Evolutionary conservation across 2,888 invertebrate species (phyloP).

Genomic region (Tipula lateralis): DNA sequence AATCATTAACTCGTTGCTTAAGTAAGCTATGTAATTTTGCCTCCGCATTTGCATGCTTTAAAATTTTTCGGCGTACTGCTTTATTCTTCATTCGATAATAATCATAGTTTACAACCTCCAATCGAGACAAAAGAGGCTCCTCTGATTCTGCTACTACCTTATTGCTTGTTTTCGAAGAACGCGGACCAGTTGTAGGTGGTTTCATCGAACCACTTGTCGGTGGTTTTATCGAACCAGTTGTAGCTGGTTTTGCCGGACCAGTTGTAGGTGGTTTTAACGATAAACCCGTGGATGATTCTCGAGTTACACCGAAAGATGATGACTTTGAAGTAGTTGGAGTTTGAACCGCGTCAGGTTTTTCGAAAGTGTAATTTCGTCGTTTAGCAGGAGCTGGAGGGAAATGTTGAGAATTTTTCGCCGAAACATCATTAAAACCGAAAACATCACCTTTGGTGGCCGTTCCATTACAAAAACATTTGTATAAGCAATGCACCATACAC

Average conservation of each 20-base stretch:
- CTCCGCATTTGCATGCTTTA: not conserved
- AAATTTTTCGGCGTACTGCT: not conserved
- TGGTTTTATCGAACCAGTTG: not conserved
- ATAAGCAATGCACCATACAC: slow-evolving; percentile 62
- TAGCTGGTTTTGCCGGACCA: not conserved
- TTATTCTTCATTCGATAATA: not conserved
- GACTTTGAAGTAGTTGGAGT: not conserved
- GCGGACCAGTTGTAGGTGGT: not conserved
- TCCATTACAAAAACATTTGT: slow-evolving; percentile 62
- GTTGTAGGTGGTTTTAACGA: not conserved
- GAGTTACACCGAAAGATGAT: not conserved
- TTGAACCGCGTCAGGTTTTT: not conserved
- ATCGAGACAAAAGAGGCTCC: not conserved
- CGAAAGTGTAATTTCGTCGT: slow-evolving; percentile 3
- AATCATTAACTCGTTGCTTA: not conserved
- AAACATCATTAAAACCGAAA: slow-evolving; percentile 28
- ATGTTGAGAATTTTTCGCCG: not conserved
- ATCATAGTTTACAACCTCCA: not conserved
- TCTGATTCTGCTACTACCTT: not conserved
- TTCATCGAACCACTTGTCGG: not conserved
- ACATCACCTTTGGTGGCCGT: slow-evolving; percentile 42
- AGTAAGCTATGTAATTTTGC: not conserved
- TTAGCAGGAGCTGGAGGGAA: not conserved
- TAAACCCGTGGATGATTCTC: not conserved
- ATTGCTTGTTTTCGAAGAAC: not conserved